Evolutionary conservation across 2,888 invertebrate genomes (phyloP).

Genomic region (Argyresthia goedartella): DNA sequence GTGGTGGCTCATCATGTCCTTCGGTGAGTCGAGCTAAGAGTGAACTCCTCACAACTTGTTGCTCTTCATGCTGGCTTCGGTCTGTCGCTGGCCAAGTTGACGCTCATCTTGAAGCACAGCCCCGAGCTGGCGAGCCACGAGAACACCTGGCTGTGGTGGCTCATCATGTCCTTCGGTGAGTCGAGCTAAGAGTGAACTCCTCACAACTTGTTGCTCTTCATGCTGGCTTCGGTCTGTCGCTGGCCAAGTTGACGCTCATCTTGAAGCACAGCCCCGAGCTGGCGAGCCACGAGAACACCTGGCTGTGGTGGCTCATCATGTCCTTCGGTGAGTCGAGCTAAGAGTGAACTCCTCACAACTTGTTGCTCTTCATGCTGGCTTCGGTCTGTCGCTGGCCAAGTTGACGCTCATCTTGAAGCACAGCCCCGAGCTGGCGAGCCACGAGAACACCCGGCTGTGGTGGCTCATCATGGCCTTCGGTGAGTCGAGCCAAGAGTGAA

Average conservation of each 20-base stretch:
- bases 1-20: too few species aligned
- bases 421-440: conserved; percentile 87
- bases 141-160: too few species aligned
- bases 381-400: conserved; percentile 92
- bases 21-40: too few species aligned
- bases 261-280: conserved; percentile 92
- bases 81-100: too few species aligned
- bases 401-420: conserved; percentile 96
- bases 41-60: too few species aligned
- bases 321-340: conserved; percentile 88
- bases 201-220: too few species aligned
- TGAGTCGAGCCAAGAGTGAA: conserved; percentile 66
- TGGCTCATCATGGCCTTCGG: conserved; percentile 94
- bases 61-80: too few species aligned
- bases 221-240: conserved; percentile 93
- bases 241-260: conserved; percentile 96
- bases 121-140: too few species aligned
- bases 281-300: conserved; percentile 88
- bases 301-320: conserved; percentile 95
- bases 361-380: conserved; percentile 74
- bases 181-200: too few species aligned
- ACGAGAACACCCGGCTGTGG: conserved; percentile 93
- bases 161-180: too few species aligned
- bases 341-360: neutral
- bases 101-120: too few species aligned